These are phyloP conservation scores for Trachemys scripta DNA, from an alignment of 2,113 vertebrate species.

Conservation along the genomic window DNA sequence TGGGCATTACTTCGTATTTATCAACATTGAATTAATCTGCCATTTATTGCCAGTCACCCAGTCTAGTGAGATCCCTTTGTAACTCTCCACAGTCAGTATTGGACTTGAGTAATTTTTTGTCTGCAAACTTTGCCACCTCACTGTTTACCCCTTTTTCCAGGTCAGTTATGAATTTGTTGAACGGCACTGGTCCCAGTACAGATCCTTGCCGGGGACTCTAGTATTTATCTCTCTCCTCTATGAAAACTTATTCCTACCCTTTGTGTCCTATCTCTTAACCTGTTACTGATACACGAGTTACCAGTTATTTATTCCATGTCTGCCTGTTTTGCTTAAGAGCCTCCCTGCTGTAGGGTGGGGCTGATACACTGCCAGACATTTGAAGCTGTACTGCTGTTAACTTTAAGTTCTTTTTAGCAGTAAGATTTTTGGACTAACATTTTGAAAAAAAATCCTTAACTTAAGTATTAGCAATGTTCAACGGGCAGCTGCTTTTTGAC, in stretches of 20 bases:
- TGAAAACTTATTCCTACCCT: not conserved
- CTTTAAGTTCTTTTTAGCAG: not conserved
- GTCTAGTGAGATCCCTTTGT: no score
- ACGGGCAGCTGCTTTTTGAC: conserved; percentile 95
- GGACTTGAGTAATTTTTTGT: not conserved
- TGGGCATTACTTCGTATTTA: no score
- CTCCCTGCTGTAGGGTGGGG: not conserved
- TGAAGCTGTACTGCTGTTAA: not conserved
- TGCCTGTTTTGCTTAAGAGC: not conserved
- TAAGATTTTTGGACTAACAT: not conserved
- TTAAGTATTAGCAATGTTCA: conserved; percentile 91
- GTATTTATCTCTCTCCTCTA: not conserved
- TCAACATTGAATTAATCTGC: no score
- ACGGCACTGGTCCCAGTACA: not conserved
- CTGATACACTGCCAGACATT: not conserved
- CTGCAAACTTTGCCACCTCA: not conserved
- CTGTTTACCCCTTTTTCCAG: not conserved
- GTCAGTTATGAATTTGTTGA: not conserved
- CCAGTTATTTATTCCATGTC: not conserved
- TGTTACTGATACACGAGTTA: not conserved
- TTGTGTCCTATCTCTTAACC: not conserved
- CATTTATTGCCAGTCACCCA: no score
- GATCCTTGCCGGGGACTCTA: not conserved
- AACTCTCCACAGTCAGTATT: not conserved
- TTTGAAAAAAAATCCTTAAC: conserved; percentile 78